Evolutionary conservation across 2,797 vertebrate genomes (phyloP).

Genomic region (Meriones psammophilus): DNA sequence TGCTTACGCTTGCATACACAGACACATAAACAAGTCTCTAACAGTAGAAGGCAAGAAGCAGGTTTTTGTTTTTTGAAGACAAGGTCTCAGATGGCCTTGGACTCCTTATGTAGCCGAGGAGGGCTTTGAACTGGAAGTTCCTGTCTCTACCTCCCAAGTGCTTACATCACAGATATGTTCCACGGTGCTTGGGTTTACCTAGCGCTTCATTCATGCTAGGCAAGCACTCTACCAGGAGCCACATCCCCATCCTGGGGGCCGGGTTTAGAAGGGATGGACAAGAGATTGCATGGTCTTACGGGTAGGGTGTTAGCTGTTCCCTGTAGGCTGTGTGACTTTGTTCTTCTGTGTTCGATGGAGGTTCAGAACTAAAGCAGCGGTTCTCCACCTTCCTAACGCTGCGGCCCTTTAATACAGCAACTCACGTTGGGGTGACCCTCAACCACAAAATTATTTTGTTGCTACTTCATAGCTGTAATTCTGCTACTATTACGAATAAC

Average conservation of each 20-base stretch:
- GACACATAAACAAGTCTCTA: neutral
- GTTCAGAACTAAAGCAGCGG: neutral
- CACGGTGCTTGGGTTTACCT: neutral
- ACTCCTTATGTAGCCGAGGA: neutral
- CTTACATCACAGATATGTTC: neutral
- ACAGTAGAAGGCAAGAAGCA: neutral
- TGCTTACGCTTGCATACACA: neutral
- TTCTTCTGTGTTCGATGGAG: neutral
- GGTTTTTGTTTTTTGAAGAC: neutral
- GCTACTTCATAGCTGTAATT: too few relatives aligned
- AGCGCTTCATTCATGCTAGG: neutral
- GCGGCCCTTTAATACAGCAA: too few relatives aligned
- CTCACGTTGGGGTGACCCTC: too few relatives aligned
- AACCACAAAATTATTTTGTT: too few relatives aligned
- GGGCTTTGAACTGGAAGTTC: neutral
- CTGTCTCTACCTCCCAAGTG: neutral
- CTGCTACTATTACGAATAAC: too few relatives aligned
- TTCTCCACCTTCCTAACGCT: too few relatives aligned
- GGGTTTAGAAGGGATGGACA: neutral
- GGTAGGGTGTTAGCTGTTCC: neutral
- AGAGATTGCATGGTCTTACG: neutral
- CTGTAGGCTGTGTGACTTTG: neutral
- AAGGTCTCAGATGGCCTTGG: neutral
- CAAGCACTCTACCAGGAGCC: neutral
- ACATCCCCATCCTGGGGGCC: fast-evolving